A percentile compares a stretch with the other conserved stretches of the same genome.
These are phyloP conservation scores for Lasioglossum baleicum DNA, from an alignment of 1,140 invertebrate genomes.

Conservation along the genomic window DNA sequence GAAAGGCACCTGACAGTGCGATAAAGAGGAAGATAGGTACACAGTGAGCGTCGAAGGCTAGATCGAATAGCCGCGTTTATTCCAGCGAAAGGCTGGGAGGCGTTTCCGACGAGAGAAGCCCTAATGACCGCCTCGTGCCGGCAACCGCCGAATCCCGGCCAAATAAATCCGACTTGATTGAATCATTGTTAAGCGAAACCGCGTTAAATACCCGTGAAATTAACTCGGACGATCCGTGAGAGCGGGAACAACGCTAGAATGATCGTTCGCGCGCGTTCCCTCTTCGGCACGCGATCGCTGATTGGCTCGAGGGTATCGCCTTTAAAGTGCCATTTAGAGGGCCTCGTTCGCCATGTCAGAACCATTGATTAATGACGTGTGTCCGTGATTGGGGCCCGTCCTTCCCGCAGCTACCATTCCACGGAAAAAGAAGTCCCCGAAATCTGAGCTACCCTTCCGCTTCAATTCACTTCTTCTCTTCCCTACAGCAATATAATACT, in stretches of 20 bases:
- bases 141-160: slow-evolving; percentile 53
- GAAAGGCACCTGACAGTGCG: neutral
- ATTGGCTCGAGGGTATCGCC: slow-evolving; percentile 67
- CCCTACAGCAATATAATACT: too few species aligned
- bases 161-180: slow-evolving; percentile 75
- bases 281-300: slow-evolving; percentile 65
- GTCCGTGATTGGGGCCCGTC: slow-evolving; percentile 10
- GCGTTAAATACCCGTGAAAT: slow-evolving; percentile 80
- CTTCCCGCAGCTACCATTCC: slow-evolving; percentile 18
- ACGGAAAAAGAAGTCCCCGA: neutral
- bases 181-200: slow-evolving; percentile 73
- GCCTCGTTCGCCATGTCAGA: slow-evolving; percentile 30
- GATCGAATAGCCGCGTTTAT: slow-evolving; percentile 31
- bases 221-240: slow-evolving; percentile 65
- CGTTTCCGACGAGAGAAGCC: slow-evolving; percentile 61
- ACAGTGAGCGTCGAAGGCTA: slow-evolving; percentile 14
- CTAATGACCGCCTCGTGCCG: slow-evolving; percentile 68
- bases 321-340: slow-evolving; percentile 68
- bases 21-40: slow-evolving; percentile 14
- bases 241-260: neutral
- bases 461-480: too few species aligned
- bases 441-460: too few species aligned
- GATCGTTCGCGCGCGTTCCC: neutral
- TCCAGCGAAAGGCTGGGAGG: slow-evolving; percentile 59
- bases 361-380: slow-evolving; percentile 67